These are phyloP conservation scores for Odontocolon sp. DNA, from an alignment of 2,888 invertebrate genomes.

Conservation along the genomic window DNA sequence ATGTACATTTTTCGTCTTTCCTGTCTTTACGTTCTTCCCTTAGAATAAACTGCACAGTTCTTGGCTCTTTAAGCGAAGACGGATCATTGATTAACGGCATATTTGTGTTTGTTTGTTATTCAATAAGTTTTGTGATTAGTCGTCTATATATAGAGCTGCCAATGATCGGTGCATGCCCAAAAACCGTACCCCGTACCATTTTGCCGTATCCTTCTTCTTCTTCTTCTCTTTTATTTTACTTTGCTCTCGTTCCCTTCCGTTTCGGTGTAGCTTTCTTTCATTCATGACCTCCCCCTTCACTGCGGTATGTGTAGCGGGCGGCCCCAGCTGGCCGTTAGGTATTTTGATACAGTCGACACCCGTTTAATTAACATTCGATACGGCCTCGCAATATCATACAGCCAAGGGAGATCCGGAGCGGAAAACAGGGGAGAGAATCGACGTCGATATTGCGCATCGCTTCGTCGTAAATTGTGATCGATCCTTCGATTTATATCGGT, in stretches of 20 bases:
- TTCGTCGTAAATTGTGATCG: conserved; percentile 5
- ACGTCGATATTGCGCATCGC: conserved; percentile 8
- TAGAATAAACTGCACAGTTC: no score
- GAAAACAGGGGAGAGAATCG: conserved; percentile 27
- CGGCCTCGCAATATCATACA: conserved; percentile 62
- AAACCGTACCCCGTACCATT: no score
- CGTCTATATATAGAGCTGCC: no score
- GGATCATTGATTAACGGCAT: no score
- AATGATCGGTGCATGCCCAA: no score
- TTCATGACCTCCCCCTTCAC: not conserved
- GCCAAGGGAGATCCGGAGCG: conserved; percentile 12
- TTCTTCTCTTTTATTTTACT: conserved; percentile 12
- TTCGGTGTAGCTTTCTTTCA: conserved; percentile 5
- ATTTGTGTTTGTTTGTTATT: no score
- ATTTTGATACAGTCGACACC: conserved; percentile 79
- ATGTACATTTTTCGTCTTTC: conserved; percentile 54
- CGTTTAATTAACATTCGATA: conserved; percentile 80
- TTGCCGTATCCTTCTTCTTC: not conserved
- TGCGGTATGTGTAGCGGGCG: not conserved
- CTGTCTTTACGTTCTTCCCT: conserved; percentile 50
- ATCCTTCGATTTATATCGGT: conserved; percentile 11
- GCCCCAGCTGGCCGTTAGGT: conserved; percentile 74
- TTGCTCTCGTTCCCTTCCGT: not conserved
- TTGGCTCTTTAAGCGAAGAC: no score
- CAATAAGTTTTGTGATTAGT: no score